These are phyloP conservation scores for Rapana venosa DNA, from an alignment of 2,888 invertebrate genomes.

Conservation along the genomic window DNA sequence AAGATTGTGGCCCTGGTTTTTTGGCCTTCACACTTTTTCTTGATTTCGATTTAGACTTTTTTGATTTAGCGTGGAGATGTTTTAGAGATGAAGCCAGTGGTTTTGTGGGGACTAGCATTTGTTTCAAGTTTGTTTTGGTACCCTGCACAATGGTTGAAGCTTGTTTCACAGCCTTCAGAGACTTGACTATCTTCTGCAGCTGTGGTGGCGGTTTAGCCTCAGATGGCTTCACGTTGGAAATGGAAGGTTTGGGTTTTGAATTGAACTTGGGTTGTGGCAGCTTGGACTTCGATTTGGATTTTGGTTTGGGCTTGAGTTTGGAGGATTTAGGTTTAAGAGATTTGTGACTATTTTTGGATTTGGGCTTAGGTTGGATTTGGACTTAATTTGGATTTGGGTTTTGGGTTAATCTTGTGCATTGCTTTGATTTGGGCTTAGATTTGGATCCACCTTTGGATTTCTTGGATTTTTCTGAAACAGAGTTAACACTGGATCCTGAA, in stretches of 20 bases:
- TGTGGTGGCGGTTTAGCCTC: not conserved
- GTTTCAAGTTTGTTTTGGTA: not conserved
- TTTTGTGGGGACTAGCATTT: not conserved
- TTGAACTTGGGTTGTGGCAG: not conserved
- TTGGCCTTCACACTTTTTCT: not conserved
- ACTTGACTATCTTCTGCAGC: not conserved
- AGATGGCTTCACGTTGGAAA: not conserved
- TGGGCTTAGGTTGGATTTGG: not conserved
- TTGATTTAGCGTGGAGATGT: not conserved
- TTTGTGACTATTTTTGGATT: not conserved
- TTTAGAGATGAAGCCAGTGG: not conserved
- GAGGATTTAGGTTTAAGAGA: not conserved
- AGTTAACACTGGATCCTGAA: not conserved
- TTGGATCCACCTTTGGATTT: not conserved
- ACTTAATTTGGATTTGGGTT: not conserved
- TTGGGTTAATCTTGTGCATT: not conserved
- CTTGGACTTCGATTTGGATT: not conserved
- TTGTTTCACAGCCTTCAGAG: not conserved
- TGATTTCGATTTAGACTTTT: not conserved
- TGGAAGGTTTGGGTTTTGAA: not conserved
- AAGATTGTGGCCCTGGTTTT: not conserved
- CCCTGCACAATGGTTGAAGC: not conserved
- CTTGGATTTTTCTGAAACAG: slow-evolving; percentile 20
- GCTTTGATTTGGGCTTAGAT: not conserved
- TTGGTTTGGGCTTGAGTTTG: not conserved